A percentile compares a stretch with the other conserved stretches of the same genome.
These are phyloP conservation scores for Lacerta viridis DNA, from an alignment of 2,797 vertebrate species.

Conservation along the genomic window DNA sequence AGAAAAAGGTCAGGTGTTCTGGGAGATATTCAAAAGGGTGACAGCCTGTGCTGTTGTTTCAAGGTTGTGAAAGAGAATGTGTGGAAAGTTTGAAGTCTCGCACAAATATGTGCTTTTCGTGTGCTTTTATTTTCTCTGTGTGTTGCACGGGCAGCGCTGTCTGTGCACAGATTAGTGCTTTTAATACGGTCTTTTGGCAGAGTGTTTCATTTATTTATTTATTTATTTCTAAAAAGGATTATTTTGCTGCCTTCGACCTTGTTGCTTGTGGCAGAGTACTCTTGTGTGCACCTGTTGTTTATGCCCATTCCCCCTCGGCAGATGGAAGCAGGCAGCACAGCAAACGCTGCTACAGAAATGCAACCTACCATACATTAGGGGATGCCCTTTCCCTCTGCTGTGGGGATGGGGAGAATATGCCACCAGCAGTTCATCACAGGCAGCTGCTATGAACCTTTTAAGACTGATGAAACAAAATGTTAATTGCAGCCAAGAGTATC, in stretches of 20 bases:
- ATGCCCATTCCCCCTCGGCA: conserved; percentile 22
- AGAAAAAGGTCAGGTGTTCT: background rate
- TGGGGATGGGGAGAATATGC: rapidly evolving
- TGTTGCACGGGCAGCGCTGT: background rate
- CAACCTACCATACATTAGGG: conserved; percentile 17
- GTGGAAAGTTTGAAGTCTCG: background rate
- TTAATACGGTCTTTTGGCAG: conserved; percentile 45
- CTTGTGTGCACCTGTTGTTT: conserved; percentile 52
- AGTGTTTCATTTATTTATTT: background rate
- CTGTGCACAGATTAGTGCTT: conserved; percentile 14
- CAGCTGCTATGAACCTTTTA: background rate
- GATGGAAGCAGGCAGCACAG: conserved; percentile 35
- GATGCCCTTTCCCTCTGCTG: background rate
- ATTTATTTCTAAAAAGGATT: conserved; percentile 33
- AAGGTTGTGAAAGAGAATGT: background rate
- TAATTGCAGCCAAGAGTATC: background rate
- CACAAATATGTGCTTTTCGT: background rate
- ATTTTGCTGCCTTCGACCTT: conserved; percentile 52
- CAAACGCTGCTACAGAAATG: conserved; percentile 46
- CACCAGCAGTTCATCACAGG: background rate
- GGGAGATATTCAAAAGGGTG: conserved; percentile 36
- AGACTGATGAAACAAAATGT: rapidly evolving
- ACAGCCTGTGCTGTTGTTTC: background rate
- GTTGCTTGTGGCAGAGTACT: conserved; percentile 40
- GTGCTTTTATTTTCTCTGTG: background rate